A percentile compares a stretch with the other conserved stretches of the same genome.
These are phyloP conservation scores for Drosophila nr. perissopoda DNA, from an alignment of 2,888 invertebrate genomes.

Conservation along the genomic window DNA sequence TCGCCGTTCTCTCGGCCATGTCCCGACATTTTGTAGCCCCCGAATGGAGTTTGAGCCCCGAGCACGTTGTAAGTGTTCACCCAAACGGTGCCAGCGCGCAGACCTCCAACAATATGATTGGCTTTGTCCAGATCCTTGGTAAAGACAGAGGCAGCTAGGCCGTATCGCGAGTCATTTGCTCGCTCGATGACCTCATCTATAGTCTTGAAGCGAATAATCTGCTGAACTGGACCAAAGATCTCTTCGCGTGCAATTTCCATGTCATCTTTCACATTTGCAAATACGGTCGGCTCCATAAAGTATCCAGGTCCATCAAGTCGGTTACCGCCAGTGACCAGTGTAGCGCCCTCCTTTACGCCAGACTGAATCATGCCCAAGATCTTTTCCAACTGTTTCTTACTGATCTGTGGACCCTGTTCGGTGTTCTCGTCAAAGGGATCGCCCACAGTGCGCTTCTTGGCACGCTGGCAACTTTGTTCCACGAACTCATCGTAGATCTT, in stretches of 20 bases:
- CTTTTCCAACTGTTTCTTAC: conserved; percentile 92
- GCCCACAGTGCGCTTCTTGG: conserved; percentile 92
- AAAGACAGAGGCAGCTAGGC: conserved; percentile 96
- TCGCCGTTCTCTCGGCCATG: conserved; percentile 97
- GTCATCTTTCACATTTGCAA: conserved; percentile 92
- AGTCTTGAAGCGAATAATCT: conserved; percentile 94
- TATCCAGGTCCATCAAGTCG: conserved; percentile 90
- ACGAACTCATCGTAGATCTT: conserved; percentile 97
- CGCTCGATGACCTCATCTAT: conserved; percentile 95
- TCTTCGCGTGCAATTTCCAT: conserved; percentile 94
- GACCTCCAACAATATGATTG: conserved; percentile 90
- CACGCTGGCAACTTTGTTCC: conserved; percentile 89
- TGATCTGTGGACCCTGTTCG: conserved; percentile 97
- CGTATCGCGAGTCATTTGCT: conserved; percentile 95
- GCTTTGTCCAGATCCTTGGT: conserved; percentile 95
- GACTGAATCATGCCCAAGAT: conserved; percentile 91
- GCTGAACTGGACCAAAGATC: conserved; percentile 98
- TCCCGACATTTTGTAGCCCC: conserved; percentile 98
- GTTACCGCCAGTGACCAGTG: conserved; percentile 90
- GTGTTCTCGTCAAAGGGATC: conserved; percentile 93
- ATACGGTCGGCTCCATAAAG: conserved; percentile 96
- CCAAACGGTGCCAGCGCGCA: conserved; percentile 93
- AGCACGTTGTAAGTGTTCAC: conserved; percentile 96
- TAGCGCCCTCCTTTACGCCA: conserved; percentile 94
- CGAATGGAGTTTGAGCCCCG: conserved; percentile 93